phyloP scores from a whole-genome alignment of 2,888 invertebrate species.

The Dynastes hyllus region DNA sequence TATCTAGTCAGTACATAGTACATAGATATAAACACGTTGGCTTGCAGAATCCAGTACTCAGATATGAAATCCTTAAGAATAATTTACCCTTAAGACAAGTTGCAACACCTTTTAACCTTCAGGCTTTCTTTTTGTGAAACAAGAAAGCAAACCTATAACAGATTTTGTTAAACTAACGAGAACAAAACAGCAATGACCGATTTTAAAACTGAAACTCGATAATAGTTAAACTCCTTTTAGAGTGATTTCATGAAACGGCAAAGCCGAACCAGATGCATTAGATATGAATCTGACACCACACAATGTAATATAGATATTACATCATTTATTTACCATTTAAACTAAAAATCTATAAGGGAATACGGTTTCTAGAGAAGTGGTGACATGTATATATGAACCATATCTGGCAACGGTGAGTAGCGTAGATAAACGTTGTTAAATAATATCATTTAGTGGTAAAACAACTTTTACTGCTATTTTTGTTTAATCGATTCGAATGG shows the following conservation, averaged over 20 bases:
- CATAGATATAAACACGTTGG: too few relatives aligned
- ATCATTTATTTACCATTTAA: slow-evolving; percentile 55
- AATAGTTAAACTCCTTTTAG: background rate
- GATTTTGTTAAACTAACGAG: too few relatives aligned
- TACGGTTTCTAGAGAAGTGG: slow-evolving; percentile 51
- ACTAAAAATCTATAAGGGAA: slow-evolving; percentile 58
- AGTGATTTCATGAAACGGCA: background rate
- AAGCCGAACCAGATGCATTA: background rate
- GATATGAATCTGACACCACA: slow-evolving; percentile 14
- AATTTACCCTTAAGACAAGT: too few relatives aligned
- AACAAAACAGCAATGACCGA: too few relatives aligned
- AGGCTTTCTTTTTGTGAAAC: slow-evolving; percentile 10
- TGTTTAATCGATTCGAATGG: slow-evolving; percentile 44
- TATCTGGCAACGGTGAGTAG: slow-evolving; percentile 19
- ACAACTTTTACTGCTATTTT: slow-evolving; percentile 48
- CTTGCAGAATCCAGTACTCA: too few relatives aligned
- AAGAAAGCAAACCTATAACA: too few relatives aligned
- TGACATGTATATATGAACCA: slow-evolving; percentile 52
- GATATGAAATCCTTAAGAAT: too few relatives aligned
- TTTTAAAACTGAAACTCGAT: background rate
- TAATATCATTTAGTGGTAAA: slow-evolving; percentile 47
- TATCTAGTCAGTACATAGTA: too few relatives aligned
- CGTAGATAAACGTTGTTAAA: slow-evolving; percentile 28
- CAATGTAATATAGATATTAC: slow-evolving; percentile 51
- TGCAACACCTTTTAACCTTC: too few relatives aligned